Base-by-base conservation (phyloP, 2,797 vertebrate species). In the Pipistrellus kuhlii region DNA sequence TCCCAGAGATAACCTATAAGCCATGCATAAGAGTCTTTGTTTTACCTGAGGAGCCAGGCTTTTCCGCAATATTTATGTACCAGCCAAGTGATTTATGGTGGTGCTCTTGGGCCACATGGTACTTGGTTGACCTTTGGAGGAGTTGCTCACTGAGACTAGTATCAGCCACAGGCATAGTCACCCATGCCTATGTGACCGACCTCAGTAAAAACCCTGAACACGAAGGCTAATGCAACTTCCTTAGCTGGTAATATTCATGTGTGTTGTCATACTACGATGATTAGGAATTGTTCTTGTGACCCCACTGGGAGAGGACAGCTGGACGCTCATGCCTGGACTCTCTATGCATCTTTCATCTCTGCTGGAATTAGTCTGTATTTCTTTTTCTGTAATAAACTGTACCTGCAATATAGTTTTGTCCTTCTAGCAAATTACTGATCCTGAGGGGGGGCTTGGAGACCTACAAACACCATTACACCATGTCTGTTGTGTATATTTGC, bases 251-350 rank as follows among this genome's bases (percentile, higher is more conserved):
- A 25, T 51, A 48, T 68, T 62, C 20, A 4, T 27, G 23, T 41
- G 35, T 51, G 9, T 48, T 17, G 0, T 35, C 32, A 71, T 48
- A 35, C 6, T 62, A 5, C 11, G 59, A 57, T 9, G 32, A 75
- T 27, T 21, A 62, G 77, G 8, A 48, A 69, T n/a, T 57, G 0
- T 32, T 5, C 17, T 17, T 18, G 71, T 81, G 17, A 81, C 6
- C 0, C 27, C 17, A 14, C 2, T 18, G 15, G 3, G 14, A 30
- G 0, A 88, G 21, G 12, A 41, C 20, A 68, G 30, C 12, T n/a
- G 25, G 6, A 76, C 44, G 10, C 2, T 44, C 9, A 53, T 64
- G 5, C 1, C 17, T n/a, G 3, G 1, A 32, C 0, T 41, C 38
- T 17, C 5, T 86, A 10, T 48, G 8, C 38, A 20, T 20, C 59